Conservation (phyloP, 2,888 invertebrate species). For the Nomada goodeniana region DNA sequence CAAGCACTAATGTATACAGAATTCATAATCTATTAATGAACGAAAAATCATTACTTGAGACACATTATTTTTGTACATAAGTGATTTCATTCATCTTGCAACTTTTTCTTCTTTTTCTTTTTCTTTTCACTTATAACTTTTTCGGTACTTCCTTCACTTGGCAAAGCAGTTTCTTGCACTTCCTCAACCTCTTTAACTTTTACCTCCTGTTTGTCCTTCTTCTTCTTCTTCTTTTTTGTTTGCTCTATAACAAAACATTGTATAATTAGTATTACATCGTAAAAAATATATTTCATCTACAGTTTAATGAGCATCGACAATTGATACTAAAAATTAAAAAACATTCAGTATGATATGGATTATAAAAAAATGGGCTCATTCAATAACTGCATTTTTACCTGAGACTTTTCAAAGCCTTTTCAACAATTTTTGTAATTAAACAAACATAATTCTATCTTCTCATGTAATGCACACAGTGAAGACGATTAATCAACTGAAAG, state of each 20-base stretch:
- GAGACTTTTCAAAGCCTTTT: too few species aligned
- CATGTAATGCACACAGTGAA: too few species aligned
- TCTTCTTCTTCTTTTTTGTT: slow-evolving; percentile 84
- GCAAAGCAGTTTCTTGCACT: slow-evolving; percentile 5
- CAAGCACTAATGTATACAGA: neutral
- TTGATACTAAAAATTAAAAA: neutral
- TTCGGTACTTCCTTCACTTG: slow-evolving; percentile 55
- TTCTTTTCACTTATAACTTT: slow-evolving; percentile 67
- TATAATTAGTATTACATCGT: neutral
- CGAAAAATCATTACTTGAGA: neutral
- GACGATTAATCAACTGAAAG: too few species aligned
- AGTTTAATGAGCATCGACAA: neutral
- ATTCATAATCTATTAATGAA: neutral
- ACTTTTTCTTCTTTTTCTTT: slow-evolving; percentile 79
- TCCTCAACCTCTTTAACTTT: slow-evolving; percentile 54
- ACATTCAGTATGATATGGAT: neutral
- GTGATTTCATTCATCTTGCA: slow-evolving; percentile 48
- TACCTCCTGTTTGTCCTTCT: slow-evolving; percentile 84
- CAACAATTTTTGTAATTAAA: too few species aligned
- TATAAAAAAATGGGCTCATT: neutral
- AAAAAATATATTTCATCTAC: neutral
- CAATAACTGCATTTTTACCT: too few species aligned
- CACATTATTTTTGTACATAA: slow-evolving; percentile 3
- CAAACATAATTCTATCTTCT: too few species aligned
- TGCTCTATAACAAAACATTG: slow-evolving; percentile 64